Evolutionary conservation across 2,113 vertebrate genomes (phyloP), one percentile per base, ranked within the genome.

Genomic region (Sceloporus tristichus): DNA sequence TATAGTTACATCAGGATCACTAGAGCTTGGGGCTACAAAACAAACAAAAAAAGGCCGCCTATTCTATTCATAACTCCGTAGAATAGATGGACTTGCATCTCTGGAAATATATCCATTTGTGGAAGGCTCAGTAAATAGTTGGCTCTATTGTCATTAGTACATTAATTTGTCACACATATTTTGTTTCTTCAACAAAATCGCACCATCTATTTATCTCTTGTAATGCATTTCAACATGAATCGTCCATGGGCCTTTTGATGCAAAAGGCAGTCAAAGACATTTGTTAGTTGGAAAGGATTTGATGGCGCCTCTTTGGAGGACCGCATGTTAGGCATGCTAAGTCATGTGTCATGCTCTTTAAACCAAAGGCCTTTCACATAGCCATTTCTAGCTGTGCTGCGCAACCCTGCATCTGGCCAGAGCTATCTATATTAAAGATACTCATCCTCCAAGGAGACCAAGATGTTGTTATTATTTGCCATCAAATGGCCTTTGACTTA

Each of bases 151-250:
- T 40, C n/a, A 74, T 71, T 56, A 80, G 34, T 73, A 62, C 40
- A 80, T 16, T 7, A 73, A 80, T 73, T 42, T 87, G n/a, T 66
- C 53, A 73, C 14, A 66, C 75, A 38, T 53, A 73, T 82, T 82
- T 68, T 48, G 29, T 54, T 84, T 73, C n/a, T 1, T 80, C 10
- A 2, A 56, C 53, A 38, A 53, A 38, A 80, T 34, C 40, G 5
- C 1, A 59, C 34, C 34, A 59, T 59, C 77, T 54, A 56, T 87
- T 56, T 87, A 59, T 79, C n/a, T 59, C 77, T 27, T 84, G n/a
- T 87, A 59, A 80, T 73, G 53, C 66, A 87, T 27, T 56, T 56
- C 66, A 38, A 16, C 14, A 59, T 9, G 1, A 71, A 59, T 73
- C 48, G 56, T 79, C 54, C 77, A 71, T 40, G 19, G n/a, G 29